Evolutionary conservation across 2,113 vertebrate species (phyloP), one percentile per base, ranked within the genome.

Genomic region (pig (Sus scrofa)): DNA sequence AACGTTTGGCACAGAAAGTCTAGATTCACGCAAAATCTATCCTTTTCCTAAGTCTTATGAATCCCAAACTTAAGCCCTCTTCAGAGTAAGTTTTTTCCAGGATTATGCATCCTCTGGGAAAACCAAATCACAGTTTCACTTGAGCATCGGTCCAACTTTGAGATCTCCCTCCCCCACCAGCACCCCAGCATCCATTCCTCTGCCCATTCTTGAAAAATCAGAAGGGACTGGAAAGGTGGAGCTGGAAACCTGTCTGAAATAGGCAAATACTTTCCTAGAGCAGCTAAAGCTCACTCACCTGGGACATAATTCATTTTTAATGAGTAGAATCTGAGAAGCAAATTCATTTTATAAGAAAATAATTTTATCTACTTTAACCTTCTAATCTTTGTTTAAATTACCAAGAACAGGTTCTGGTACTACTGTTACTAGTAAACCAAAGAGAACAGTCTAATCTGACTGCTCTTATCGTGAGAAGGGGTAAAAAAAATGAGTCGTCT

Each of bases 301-400:
- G 77, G 34, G n/a, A 56, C 3, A 10, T 6, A 54, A 70, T 71
- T 71, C 79, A 82, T 37, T 89, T 94, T 92, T 74, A 88, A 94
- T 91, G 24, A 96, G 39, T 14, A 44, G n/a, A 68, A 70, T 83
- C n/a, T 92, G 78, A 68, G 93, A 92, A 94, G 27, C 26, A 95
- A 95, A 86, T 54, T 32, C 54, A 56, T 71, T 77, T 58, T 70
- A 10, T 86, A 75, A 86, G 71, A 95, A 95, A 95, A 75, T 60
- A 68, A 93, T 30, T 63, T 74, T 30, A 63, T 13, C 14, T 22
- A 62, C 60, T 73, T 67, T 62, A 87, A 70, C 44, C 34, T 60
- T 85, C 27, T 78, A 56, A 86, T 91, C 13, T 75, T 54, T 85
- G 60, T 52, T 27, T 73, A 94, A 87, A 84, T 77, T n/a, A 78